Evolutionary conservation across 2,888 invertebrate species (phyloP).

Genomic region (Acleris cristana): DNA sequence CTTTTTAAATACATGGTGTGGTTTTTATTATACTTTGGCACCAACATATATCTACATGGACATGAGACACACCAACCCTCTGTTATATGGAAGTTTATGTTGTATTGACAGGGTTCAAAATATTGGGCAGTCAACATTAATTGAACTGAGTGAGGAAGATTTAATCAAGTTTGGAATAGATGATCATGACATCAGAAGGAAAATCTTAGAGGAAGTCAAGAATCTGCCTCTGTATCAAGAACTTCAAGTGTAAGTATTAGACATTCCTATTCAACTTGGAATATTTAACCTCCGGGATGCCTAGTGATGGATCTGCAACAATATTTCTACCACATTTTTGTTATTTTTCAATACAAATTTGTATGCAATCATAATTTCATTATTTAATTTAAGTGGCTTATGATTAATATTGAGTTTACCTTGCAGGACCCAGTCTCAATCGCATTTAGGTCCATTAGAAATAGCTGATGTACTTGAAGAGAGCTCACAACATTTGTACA

Average conservation of each 20-base stretch:
- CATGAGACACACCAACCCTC: no score
- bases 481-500: conserved; percentile 70
- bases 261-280: background rate
- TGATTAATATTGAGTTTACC: background rate
- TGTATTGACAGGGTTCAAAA: conserved; percentile 61
- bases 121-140: conserved; percentile 72
- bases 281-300: no score
- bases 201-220: conserved; percentile 66
- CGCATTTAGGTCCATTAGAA: conserved; percentile 60
- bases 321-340: no score
- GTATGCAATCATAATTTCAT: no score
- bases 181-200: conserved; percentile 60
- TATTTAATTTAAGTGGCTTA: no score
- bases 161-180: conserved; percentile 70
- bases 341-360: no score
- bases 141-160: conserved; percentile 73
- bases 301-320: no score
- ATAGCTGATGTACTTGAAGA: conserved; percentile 70
- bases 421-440: conserved; percentile 45
- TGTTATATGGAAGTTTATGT: background rate
- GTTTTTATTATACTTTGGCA: no score
- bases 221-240: conserved; percentile 71
- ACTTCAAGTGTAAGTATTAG: conserved; percentile 46
- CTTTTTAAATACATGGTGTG: no score
- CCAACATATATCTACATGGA: no score